A percentile compares a stretch with the other conserved stretches of the same genome.
These are phyloP conservation scores for Microhierax caerulescens DNA, from an alignment of 2,797 vertebrate genomes.

Conservation along the genomic window DNA sequence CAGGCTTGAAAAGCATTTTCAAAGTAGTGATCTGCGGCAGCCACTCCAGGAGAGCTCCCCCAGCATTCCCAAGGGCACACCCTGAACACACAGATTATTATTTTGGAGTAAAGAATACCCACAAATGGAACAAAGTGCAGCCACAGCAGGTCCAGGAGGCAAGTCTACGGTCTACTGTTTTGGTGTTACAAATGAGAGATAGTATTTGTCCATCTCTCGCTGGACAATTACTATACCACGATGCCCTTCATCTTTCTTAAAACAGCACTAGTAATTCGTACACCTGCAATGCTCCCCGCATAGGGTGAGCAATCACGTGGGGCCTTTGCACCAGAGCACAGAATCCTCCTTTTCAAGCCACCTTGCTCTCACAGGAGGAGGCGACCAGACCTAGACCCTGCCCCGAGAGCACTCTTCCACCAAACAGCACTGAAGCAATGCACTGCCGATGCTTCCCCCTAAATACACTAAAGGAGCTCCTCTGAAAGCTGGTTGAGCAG, in stretches of 20 bases:
- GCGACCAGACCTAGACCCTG: background rate
- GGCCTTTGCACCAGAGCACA: background rate
- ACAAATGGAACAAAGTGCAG: background rate
- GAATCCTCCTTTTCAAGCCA: background rate
- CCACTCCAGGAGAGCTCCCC: background rate
- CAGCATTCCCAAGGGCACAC: background rate
- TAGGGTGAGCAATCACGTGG: background rate
- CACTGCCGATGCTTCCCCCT: background rate
- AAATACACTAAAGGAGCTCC: background rate
- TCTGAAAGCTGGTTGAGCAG: background rate
- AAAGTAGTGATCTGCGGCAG: background rate
- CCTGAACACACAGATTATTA: background rate
- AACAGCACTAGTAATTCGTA: background rate
- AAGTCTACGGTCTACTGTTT: background rate
- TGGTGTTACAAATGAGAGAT: background rate
- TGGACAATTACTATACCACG: accelerated
- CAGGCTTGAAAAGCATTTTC: background rate
- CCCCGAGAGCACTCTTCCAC: background rate
- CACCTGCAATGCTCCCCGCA: background rate
- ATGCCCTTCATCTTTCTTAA: background rate
- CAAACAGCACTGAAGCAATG: background rate
- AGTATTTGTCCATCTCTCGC: background rate
- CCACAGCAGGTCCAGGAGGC: background rate
- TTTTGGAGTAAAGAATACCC: background rate
- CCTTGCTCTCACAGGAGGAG: background rate